Base-by-base conservation (phyloP, 2,113 vertebrate species). In the Phocoena phocoena region DNA sequence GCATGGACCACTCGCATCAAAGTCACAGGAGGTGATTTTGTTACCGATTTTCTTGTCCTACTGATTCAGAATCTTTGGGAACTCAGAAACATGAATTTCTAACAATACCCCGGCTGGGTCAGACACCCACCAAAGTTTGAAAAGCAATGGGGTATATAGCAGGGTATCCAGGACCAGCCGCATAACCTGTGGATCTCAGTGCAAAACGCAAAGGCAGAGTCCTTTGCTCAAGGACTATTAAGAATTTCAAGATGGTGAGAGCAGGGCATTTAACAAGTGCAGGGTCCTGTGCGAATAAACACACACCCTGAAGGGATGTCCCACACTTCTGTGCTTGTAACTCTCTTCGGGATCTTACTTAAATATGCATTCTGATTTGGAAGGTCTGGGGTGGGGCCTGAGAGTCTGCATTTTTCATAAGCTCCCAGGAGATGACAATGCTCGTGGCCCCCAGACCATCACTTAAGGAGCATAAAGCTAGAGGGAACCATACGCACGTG, bases 391-490 rank as follows among this genome's bases (percentile, higher is more conserved):
- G 4, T 2, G 8, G 23, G 6, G 26, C 12, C 73, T 62, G 60
- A 53, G 60, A 58, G 11, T 95, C 53, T 77, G 60, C 4, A 82
- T 44, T 23, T 55, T 76, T 38, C 36, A 7, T 12, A 38, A 21
- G 21, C 31, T 92, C 31, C 21, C 6, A 18, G 12, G 6, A 17
- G 36, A 58, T n/a, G 2, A 1, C 31, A 28, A 0, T 11, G 63
- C 1, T 14, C 20, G 26, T 2, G 1, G 13, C 23, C 47, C 6
- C 8, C 6, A 21, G 33, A 25, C 7, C 15, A 31, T 31, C 74
- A 25, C 25, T 31, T 28, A 11, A 65, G 8, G 0, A 60, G 9
- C 38, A 26, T 63, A 55, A 70, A 41, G 58, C 50, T 74, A 26
- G 25, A 68, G 14, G 36, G 41, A 74, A 80, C 13, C 21, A 1